A percentile compares a stretch with the other conserved stretches of the same genome.
phyloP scores from a whole-genome alignment of 2,888 invertebrate genomes.

The Brachyopa scutellaris region DNA sequence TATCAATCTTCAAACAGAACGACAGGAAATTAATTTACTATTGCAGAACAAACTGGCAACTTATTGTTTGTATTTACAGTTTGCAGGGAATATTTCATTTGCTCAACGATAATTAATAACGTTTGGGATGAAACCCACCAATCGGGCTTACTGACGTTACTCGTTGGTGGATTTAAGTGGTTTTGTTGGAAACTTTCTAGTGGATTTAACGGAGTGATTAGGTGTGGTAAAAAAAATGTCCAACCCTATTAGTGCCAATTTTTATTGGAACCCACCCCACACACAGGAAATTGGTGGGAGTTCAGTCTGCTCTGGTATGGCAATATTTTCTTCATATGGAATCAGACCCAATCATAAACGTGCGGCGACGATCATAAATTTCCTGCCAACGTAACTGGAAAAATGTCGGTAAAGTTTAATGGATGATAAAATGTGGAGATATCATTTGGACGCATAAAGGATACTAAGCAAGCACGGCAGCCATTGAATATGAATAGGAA shows the following conservation, averaged over 20 bases:
- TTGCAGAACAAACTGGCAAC: constrained; percentile 29
- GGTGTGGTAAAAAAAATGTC: neutral
- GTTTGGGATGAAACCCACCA: too few relatives aligned
- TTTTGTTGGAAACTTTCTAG: neutral
- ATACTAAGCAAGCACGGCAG: constrained; percentile 23
- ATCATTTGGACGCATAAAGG: constrained; percentile 50
- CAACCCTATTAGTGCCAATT: neutral
- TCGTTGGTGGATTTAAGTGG: too few relatives aligned
- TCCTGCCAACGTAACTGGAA: constrained; percentile 69
- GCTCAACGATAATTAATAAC: constrained; percentile 40
- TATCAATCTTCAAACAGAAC: constrained; percentile 46
- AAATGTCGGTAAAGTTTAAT: constrained; percentile 71
- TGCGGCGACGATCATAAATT: constrained; percentile 65
- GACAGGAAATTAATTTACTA: constrained; percentile 44
- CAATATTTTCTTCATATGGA: constrained; percentile 26
- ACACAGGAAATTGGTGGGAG: too few relatives aligned
- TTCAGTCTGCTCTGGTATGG: neutral
- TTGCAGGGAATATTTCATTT: constrained; percentile 37
- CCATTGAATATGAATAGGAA: too few relatives aligned
- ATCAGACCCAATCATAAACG: constrained; percentile 66
- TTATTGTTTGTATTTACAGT: constrained; percentile 31
- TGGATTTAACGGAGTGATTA: neutral
- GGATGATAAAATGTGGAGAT: constrained; percentile 68
- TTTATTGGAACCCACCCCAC: neutral
- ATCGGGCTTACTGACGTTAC: too few relatives aligned